Base-by-base conservation (phyloP, 2,113 vertebrate genomes). In the Ochotona curzoniae region DNA sequence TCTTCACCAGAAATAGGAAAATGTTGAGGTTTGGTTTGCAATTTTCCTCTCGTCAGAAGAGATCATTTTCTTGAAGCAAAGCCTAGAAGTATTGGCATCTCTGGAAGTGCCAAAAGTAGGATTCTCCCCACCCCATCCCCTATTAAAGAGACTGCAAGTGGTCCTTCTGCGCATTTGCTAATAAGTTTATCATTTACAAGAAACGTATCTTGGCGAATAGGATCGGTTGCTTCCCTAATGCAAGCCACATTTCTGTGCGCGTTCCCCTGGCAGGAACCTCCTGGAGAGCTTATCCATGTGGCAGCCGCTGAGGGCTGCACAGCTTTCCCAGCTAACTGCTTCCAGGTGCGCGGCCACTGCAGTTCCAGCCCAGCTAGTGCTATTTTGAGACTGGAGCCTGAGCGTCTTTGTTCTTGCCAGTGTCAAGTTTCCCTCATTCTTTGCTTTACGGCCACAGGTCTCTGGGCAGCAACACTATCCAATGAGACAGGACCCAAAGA, bases 311-410 rank as follows among this genome's bases (percentile, higher is more conserved):
- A 98, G 98, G 97, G 94, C 93, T 70, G 89, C 69, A 84, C 6
- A 64, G 96, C 95, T 96, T 97, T 97, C 98, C 97, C 93, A 97
- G 89, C 97, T 98, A 98, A 99, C 96, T 95, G 97, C 95, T 98
- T 98, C 98, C 98, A 98, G 98, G 98, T 98, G 97, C 98, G 96
- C 89, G 67, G 60, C 57, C 95, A 96, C 93, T 78, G 83, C 74
- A 94, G 87, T 93, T 92, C 83, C 80, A 91, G 92, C 93, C 92
- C 85, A 20, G 76, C 80, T 30, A 80, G 44, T 7, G 44, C 91
- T 20, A 26, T 93, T 95, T 96, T 85, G 94, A 96, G 85, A 91
- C 93, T 80, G 87, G 96, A 63, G 96, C 96, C 95, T 94, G 93
- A 80, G 70, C 66, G 96, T 89, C 97, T 98, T 98, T 98, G 97